Percentiles rank a stretch among this genome's conserved stretches.
phyloP scores from a whole-genome alignment of 2,797 vertebrate genomes.

The Podarcis siculus region DNA sequence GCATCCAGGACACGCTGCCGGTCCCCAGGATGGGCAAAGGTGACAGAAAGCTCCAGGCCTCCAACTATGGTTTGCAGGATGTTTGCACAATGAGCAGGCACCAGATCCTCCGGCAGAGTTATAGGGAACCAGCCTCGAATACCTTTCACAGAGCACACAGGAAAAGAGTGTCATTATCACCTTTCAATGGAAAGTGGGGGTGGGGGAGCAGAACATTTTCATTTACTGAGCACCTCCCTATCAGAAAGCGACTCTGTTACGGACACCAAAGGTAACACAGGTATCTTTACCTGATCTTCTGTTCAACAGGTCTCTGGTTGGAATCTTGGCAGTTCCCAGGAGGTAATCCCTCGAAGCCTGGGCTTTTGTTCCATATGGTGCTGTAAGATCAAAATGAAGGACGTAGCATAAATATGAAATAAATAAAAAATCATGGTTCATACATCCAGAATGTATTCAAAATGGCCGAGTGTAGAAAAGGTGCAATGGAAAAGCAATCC shows the following conservation, averaged over 20 bases:
- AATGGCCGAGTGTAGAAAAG: not conserved
- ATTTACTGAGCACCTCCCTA: not conserved
- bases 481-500: not conserved
- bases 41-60: conserved; percentile 88
- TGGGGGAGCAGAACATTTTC: not conserved
- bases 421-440: not conserved
- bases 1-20: conserved; percentile 86
- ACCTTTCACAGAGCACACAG: conserved; percentile 75
- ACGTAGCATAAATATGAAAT: not conserved
- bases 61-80: conserved; percentile 81
- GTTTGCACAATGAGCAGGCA: not conserved
- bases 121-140: conserved; percentile 93
- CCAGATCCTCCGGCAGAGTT: conserved; percentile 68
- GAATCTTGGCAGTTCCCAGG: conserved; percentile 77
- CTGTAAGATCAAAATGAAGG: conserved; percentile 56
- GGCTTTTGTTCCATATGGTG: conserved; percentile 35
- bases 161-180: too few relatives aligned
- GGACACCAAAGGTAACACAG: fast-evolving
- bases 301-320: conserved; percentile 75
- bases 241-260: not conserved
- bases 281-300: conserved; percentile 77
- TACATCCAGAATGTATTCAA: fast-evolving
- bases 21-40: conserved; percentile 86
- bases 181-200: not conserved
- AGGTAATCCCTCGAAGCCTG: conserved; percentile 67